Evolutionary conservation across 2,888 invertebrate genomes (phyloP).

Genomic region (Girardia tigrina): DNA sequence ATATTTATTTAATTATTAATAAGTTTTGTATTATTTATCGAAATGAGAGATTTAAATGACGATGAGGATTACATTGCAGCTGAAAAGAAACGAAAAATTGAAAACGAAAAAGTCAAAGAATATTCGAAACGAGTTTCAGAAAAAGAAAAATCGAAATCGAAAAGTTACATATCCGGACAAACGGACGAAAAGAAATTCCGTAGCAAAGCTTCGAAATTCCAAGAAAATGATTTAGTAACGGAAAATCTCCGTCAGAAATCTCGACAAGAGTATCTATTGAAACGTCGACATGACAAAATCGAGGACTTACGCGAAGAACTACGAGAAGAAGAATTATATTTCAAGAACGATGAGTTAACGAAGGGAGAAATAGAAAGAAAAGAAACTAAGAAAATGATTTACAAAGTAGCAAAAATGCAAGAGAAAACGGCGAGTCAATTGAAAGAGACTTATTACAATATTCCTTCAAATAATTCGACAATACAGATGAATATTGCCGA

Average conservation of each 20-base stretch:
- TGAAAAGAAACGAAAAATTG: not conserved
- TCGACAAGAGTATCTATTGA: not conserved
- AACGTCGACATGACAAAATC: not conserved
- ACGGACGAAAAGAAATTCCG: not conserved
- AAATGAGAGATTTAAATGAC: too few species aligned
- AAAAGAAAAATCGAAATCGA: not conserved
- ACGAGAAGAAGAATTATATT: not conserved
- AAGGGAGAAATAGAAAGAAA: not conserved
- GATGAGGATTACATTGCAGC: not conserved
- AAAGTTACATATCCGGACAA: not conserved
- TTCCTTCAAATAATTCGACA: not conserved
- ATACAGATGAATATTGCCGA: not conserved
- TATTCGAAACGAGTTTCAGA: not conserved
- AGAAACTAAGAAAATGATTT: not conserved
- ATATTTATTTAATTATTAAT: too few species aligned
- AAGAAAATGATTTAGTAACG: not conserved
- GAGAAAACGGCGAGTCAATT: not conserved
- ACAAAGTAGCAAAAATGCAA: not conserved
- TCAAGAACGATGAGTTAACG: not conserved
- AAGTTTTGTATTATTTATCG: too few species aligned
- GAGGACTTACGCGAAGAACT: not conserved
- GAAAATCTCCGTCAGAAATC: not conserved
- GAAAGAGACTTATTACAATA: not conserved
- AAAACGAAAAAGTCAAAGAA: not conserved
- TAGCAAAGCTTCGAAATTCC: not conserved